Percentiles rank a stretch among this genome's conserved stretches.
phyloP scores from a whole-genome alignment of 1,140 invertebrate species.

The Zaprionus vittiger region DNA sequence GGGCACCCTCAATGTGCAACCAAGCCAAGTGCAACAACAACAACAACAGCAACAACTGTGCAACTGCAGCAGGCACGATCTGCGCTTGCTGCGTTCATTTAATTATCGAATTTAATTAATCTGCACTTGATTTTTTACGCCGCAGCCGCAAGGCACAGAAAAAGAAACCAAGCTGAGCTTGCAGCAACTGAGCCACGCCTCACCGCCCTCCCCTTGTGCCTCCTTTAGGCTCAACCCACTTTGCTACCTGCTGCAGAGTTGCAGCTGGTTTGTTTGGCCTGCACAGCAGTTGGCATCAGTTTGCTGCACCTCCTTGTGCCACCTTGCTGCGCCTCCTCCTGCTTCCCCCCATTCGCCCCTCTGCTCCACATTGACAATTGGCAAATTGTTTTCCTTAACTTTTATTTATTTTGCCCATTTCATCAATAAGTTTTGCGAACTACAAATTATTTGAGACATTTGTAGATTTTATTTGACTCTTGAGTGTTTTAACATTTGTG shows the following conservation, averaged over 20 bases:
- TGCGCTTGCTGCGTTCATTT: constrained; percentile 70
- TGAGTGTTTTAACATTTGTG: not conserved
- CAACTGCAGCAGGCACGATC: constrained; percentile 63
- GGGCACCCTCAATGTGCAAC: constrained; percentile 76
- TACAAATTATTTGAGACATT: constrained; percentile 2
- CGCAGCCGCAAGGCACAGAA: constrained; percentile 41
- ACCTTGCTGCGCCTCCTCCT: not conserved
- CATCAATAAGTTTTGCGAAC: constrained; percentile 30
- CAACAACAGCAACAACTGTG: constrained; percentile 43
- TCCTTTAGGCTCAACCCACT: not conserved
- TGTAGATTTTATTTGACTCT: not conserved
- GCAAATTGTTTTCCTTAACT: constrained; percentile 67
- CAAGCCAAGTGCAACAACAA: constrained; percentile 49
- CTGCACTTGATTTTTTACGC: constrained; percentile 81
- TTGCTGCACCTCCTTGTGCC: not conserved
- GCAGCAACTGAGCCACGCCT: constrained; percentile 3
- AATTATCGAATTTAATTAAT: constrained; percentile 83
- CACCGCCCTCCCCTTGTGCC: not conserved
- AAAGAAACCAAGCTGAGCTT: constrained; percentile 34
- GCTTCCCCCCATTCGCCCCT: not conserved
- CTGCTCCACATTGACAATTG: constrained; percentile 60
- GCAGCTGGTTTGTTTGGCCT: constrained; percentile 58
- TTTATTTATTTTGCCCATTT: constrained; percentile 47
- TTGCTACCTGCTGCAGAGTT: constrained; percentile 35
- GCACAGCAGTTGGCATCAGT: constrained; percentile 32